Percentiles rank a stretch among this genome's conserved stretches.
Evolutionary conservation across 2,797 vertebrate species (phyloP).

Genomic region (Gambelia wislizenii): DNA sequence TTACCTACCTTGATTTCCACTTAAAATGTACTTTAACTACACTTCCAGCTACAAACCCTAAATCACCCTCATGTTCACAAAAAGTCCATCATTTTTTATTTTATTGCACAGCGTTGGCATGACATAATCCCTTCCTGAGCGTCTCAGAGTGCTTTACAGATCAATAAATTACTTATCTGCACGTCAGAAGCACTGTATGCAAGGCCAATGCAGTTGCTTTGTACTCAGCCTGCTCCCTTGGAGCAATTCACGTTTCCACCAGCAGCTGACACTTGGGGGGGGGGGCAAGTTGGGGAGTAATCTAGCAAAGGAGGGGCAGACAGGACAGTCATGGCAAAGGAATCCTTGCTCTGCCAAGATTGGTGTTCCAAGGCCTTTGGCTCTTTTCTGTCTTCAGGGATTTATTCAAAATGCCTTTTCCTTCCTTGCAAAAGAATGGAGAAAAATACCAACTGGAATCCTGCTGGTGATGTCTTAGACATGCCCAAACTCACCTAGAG

Average conservation of each 20-base stretch:
- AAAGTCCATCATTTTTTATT: slow-evolving; percentile 85
- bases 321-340: neutral
- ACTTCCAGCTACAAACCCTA: slow-evolving; percentile 82
- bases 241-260: neutral
- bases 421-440: neutral
- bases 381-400: neutral
- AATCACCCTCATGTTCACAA: slow-evolving; percentile 82
- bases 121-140: slow-evolving; percentile 84
- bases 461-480: too few species aligned
- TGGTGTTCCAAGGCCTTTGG: rapidly evolving
- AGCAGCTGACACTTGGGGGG: neutral
- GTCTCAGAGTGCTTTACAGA: slow-evolving; percentile 81
- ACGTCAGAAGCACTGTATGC: slow-evolving; percentile 67
- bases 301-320: neutral
- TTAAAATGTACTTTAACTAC: slow-evolving; percentile 86
- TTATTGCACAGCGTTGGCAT: slow-evolving; percentile 77
- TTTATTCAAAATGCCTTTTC: neutral
- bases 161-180: slow-evolving; percentile 85
- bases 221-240: slow-evolving; percentile 30
- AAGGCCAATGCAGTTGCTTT: slow-evolving; percentile 73
- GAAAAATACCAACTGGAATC: neutral
- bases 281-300: neutral
- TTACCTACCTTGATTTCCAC: slow-evolving; percentile 83
- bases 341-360: neutral
- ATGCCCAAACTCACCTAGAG: too few species aligned